Evolutionary conservation across 2,797 vertebrate genomes (phyloP).

Genomic region (Channa striata): DNA sequence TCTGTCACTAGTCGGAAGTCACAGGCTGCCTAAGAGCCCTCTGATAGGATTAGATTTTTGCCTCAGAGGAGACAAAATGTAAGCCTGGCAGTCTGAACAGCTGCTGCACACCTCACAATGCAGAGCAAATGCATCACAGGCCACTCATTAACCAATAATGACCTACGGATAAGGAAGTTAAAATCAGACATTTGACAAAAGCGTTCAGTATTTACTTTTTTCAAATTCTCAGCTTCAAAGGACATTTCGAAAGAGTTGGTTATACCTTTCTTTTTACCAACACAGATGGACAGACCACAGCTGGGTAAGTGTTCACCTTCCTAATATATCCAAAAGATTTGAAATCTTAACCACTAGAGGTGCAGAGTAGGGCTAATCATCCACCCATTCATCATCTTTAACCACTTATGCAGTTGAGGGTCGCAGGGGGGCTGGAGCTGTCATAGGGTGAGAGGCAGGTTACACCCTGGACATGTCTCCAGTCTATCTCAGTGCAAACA

Average conservation of each 20-base stretch:
- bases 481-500: too few species aligned
- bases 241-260: constrained; percentile 2
- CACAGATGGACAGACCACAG: too few species aligned
- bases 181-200: constrained; percentile 35
- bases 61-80: constrained; percentile 52
- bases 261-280: too few species aligned
- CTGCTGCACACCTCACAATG: constrained; percentile 53
- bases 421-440: too few species aligned
- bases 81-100: constrained; percentile 56
- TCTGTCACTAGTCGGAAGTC: constrained; percentile 77
- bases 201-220: not conserved
- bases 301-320: too few species aligned
- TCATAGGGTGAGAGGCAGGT: too few species aligned
- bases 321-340: too few species aligned
- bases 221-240: constrained; percentile 23
- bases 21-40: constrained; percentile 43
- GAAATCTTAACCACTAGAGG: too few species aligned
- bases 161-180: constrained; percentile 19
- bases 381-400: too few species aligned
- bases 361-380: too few species aligned
- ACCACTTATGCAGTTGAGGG: too few species aligned
- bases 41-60: constrained; percentile 66
- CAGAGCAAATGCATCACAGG: constrained; percentile 38
- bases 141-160: constrained; percentile 20
- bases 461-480: too few species aligned